Conservation (phyloP, 2,888 invertebrate species). For the Dryocosmus kuriphilus region DNA sequence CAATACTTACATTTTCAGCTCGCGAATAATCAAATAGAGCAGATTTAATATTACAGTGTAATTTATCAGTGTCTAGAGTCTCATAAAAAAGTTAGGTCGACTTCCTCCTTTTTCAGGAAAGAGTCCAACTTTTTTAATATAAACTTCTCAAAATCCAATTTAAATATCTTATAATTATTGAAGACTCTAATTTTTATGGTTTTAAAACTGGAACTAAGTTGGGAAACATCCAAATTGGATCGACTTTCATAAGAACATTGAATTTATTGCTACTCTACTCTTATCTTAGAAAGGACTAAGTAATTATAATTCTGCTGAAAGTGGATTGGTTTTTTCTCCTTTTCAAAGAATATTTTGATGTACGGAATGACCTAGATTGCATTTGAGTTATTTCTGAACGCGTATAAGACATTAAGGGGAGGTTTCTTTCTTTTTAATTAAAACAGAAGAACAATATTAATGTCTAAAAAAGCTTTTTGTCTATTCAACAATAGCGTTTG, state of each 20-base stretch:
- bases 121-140: no score
- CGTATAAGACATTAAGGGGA: constrained; percentile 1
- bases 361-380: constrained; percentile 5
- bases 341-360: neutral
- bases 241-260: neutral
- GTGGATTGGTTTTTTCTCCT: neutral
- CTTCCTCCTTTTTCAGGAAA: neutral
- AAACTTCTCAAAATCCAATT: no score
- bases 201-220: no score
- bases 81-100: neutral
- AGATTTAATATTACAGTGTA: neutral
- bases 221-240: no score
- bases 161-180: no score
- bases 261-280: neutral
- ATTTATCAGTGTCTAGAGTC: neutral
- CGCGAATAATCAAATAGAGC: neutral
- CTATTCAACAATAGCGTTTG: constrained; percentile 35
- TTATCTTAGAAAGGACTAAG: neutral
- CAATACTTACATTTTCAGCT: neutral
- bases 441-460: constrained; percentile 25
- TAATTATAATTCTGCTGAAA: neutral
- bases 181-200: no score
- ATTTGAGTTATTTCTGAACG: constrained; percentile 2
- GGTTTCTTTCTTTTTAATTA: constrained; percentile 29
- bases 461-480: constrained; percentile 25